phyloP scores from a whole-genome alignment of 2,888 invertebrate species.

The Galeopsomyia nigrocyanea region DNA sequence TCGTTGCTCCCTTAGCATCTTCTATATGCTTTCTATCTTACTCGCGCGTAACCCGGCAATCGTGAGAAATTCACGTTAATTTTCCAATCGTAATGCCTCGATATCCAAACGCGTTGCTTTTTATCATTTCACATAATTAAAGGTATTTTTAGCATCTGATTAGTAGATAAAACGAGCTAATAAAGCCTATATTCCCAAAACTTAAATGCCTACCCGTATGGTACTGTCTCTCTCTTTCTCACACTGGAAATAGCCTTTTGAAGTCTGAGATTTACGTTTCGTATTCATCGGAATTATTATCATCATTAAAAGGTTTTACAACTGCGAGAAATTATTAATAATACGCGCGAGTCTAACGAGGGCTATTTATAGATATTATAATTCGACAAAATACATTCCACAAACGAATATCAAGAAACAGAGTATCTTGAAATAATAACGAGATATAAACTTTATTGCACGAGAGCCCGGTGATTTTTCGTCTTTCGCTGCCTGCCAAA shows the following conservation, averaged over 20 bases:
- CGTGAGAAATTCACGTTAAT: constrained; percentile 36
- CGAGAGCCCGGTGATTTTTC: background rate
- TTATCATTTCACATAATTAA: background rate
- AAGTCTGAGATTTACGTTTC: too few relatives aligned
- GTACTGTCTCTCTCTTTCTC: background rate
- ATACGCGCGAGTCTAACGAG: too few relatives aligned
- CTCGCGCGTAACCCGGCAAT: constrained; percentile 29
- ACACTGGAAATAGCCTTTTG: too few relatives aligned
- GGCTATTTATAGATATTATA: too few relatives aligned
- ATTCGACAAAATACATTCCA: too few relatives aligned
- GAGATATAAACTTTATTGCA: constrained; percentile 24
- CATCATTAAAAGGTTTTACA: too few relatives aligned
- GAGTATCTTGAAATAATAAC: constrained; percentile 5
- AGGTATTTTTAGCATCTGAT: too few relatives aligned
- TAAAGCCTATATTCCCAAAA: background rate
- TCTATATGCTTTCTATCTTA: background rate
- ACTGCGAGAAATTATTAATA: too few relatives aligned
- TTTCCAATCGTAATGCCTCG: constrained; percentile 26
- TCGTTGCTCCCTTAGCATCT: constrained; percentile 25
- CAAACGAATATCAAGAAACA: too few relatives aligned
- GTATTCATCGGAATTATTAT: too few relatives aligned
- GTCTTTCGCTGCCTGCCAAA: too few relatives aligned
- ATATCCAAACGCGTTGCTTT: constrained; percentile 25
- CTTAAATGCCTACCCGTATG: background rate
- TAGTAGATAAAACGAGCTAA: too few relatives aligned